phyloP scores from a whole-genome alignment of 2,113 vertebrate genomes.

The Urocitellus parryii region DNA sequence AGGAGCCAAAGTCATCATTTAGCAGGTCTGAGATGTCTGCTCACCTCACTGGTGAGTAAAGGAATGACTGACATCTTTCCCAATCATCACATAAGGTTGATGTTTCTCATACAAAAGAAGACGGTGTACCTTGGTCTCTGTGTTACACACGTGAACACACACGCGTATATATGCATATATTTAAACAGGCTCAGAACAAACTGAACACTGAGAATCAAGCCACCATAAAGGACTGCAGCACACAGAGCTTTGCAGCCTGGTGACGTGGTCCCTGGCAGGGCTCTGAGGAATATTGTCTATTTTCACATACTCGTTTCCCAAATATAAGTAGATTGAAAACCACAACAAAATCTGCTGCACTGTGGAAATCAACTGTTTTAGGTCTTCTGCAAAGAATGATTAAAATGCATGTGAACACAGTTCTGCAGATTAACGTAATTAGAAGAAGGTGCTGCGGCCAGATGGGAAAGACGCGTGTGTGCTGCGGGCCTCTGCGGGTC shows the following conservation, averaged over 20 bases:
- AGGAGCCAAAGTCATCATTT: neutral
- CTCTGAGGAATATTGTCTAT: conserved; percentile 18
- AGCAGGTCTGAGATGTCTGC: neutral
- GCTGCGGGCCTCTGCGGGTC: conserved; percentile 55
- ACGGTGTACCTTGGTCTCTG: neutral
- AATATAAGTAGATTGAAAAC: conserved; percentile 57
- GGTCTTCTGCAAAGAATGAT: conserved; percentile 50
- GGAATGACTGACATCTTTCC: conserved; percentile 34
- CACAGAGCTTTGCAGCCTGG: neutral
- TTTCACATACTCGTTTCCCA: conserved; percentile 61
- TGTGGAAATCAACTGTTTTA: conserved; percentile 57
- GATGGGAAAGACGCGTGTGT: conserved; percentile 45
- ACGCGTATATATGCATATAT: neutral
- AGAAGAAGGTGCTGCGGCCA: conserved; percentile 54
- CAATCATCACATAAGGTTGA: neutral
- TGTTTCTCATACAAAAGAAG: conserved; percentile 66
- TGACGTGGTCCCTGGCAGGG: neutral
- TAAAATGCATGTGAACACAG: conserved; percentile 70
- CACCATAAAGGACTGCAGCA: conserved; percentile 19
- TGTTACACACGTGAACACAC: neutral
- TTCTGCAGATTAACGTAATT: conserved; percentile 70
- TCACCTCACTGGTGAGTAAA: neutral
- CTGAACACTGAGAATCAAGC: conserved; percentile 48
- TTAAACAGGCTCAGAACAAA: conserved; percentile 58
- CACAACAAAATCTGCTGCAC: conserved; percentile 62